Conservation (phyloP, 2,797 vertebrate genomes). For the Pseudochromis fuscus region DNA sequence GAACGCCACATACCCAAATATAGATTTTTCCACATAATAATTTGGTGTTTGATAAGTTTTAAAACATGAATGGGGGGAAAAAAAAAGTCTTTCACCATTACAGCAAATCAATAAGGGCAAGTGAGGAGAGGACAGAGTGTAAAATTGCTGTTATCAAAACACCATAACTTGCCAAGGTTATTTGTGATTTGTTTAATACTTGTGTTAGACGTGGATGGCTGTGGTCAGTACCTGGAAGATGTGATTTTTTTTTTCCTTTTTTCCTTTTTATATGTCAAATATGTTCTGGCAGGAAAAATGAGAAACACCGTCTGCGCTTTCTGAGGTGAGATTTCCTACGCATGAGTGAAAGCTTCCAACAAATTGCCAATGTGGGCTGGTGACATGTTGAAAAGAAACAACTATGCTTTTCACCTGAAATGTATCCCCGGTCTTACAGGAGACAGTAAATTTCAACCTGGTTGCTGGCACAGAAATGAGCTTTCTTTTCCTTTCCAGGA, state of each 20-base stretch:
- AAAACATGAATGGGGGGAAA: constrained; percentile 47
- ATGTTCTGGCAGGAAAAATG: constrained; percentile 40
- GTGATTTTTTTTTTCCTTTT: constrained; percentile 40
- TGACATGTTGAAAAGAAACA: constrained; percentile 60
- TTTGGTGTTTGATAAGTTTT: constrained; percentile 7
- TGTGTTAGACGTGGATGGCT: constrained; percentile 37
- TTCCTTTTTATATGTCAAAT: constrained; percentile 41
- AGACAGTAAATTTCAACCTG: constrained; percentile 38
- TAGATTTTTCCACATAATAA: neutral
- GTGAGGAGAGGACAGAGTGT: constrained; percentile 30
- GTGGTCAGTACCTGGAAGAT: constrained; percentile 38
- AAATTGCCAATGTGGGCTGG: constrained; percentile 51
- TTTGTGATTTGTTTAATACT: constrained; percentile 62
- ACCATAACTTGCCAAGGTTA: constrained; percentile 43
- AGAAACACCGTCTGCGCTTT: constrained; percentile 57
- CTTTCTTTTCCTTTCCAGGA: constrained; percentile 17
- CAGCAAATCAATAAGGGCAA: constrained; percentile 47
- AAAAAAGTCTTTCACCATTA: constrained; percentile 23
- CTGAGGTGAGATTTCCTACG: constrained; percentile 44
- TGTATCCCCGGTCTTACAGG: constrained; percentile 18
- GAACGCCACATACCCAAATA: neutral
- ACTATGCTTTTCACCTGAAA: constrained; percentile 32
- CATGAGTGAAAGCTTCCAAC: constrained; percentile 56
- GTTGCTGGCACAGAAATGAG: constrained; percentile 25
- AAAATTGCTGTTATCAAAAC: constrained; percentile 65